phyloP scores from a whole-genome alignment of 2,888 invertebrate species.

The Amphipyra berbera region DNA sequence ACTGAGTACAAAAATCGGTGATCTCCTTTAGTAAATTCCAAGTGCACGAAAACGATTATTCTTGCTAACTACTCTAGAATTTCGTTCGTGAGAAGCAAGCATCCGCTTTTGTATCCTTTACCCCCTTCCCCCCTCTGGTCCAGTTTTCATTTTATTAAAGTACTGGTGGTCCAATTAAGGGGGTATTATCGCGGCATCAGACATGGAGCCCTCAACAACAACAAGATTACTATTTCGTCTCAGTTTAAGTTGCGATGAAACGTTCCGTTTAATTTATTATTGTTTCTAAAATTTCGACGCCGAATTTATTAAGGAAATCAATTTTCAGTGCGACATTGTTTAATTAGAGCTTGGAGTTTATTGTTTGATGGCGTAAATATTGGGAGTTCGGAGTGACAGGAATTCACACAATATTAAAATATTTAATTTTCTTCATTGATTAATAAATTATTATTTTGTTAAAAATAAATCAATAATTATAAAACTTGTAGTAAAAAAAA shows the following conservation, averaged over 20 bases:
- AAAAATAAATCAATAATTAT: too few species aligned
- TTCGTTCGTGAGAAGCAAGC: slow-evolving; percentile 60
- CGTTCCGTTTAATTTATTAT: slow-evolving; percentile 46
- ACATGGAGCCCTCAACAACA: slow-evolving; percentile 38
- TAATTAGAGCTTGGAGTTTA: too few species aligned
- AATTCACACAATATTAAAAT: too few species aligned
- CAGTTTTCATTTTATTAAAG: slow-evolving; percentile 65
- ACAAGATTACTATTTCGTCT: slow-evolving; percentile 53
- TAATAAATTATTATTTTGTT: too few species aligned
- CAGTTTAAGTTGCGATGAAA: slow-evolving; percentile 31
- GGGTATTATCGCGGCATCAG: slow-evolving; percentile 56
- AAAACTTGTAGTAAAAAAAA: too few species aligned
- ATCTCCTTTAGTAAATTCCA: too few species aligned
- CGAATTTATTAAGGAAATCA: slow-evolving; percentile 35
- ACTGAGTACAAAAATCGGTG: too few species aligned
- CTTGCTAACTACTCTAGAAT: slow-evolving; percentile 69
- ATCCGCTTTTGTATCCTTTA: slow-evolving; percentile 31
- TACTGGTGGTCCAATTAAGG: slow-evolving; percentile 54
- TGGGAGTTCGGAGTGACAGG: too few species aligned
- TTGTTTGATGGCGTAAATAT: too few species aligned
- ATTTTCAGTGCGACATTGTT: not conserved
- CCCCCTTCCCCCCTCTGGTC: slow-evolving; percentile 18
- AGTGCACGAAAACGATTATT: slow-evolving; percentile 64
- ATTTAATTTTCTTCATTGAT: too few species aligned
- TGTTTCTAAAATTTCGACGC: slow-evolving; percentile 35